These are phyloP conservation scores for Bufo gargarizans DNA, from an alignment of 2,113 vertebrate species.

Conservation along the genomic window DNA sequence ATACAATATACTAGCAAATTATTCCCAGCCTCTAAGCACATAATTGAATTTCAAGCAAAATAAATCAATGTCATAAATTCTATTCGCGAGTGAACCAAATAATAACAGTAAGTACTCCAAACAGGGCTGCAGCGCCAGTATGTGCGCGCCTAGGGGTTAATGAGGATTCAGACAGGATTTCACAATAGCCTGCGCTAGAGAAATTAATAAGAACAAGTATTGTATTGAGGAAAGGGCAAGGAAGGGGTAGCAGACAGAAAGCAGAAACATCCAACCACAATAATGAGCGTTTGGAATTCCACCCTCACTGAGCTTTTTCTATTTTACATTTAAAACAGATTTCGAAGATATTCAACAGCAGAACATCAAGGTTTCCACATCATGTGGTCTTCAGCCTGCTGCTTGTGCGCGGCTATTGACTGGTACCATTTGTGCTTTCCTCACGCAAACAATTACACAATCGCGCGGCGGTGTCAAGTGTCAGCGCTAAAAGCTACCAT, in stretches of 20 bases:
- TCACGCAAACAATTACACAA: not conserved
- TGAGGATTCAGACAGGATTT: slow-evolving; percentile 21
- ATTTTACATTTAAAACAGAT: slow-evolving; percentile 50
- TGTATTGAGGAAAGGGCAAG: slow-evolving; percentile 45
- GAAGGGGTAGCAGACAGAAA: slow-evolving; percentile 43
- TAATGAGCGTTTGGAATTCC: slow-evolving; percentile 34
- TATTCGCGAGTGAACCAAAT: slow-evolving; percentile 28
- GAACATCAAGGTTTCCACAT: slow-evolving; percentile 13
- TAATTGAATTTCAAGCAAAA: slow-evolving; percentile 34
- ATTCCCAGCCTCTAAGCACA: slow-evolving; percentile 11
- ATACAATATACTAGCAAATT: slow-evolving; percentile 35
- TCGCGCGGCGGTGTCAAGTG: not conserved
- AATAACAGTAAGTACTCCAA: slow-evolving; percentile 7
- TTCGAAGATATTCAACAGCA: slow-evolving; percentile 12
- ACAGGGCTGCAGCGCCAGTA: not conserved
- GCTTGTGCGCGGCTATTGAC: not conserved
- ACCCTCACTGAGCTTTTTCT: slow-evolving; percentile 31
- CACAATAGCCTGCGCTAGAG: slow-evolving; percentile 28
- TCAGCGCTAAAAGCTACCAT: not conserved
- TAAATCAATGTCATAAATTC: slow-evolving; percentile 31
- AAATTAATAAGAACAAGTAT: slow-evolving; percentile 34
- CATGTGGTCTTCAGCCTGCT: slow-evolving; percentile 21
- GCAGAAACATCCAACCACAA: slow-evolving; percentile 53
- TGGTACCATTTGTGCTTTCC: not conserved
- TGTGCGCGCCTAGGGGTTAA: slow-evolving; percentile 26